Base-by-base conservation (phyloP, 2,113 vertebrate genomes). In the Menidia beryllina region DNA sequence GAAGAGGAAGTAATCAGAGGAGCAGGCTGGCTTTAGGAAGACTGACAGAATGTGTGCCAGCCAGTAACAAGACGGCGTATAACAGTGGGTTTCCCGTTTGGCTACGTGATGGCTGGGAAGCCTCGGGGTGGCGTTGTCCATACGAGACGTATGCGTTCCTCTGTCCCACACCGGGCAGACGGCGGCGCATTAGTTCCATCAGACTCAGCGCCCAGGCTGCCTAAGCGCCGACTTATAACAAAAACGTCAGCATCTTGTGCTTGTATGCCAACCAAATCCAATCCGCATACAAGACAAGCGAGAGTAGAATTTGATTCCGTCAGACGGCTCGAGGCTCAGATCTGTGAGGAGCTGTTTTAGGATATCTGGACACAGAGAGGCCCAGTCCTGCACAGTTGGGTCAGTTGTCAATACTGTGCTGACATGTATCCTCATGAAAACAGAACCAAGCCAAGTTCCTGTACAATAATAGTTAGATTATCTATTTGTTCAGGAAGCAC, bases 11-110 rank as follows among this genome's bases (percentile, higher is more conserved):
- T 91, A 91, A 93, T 91, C 81, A 71, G 72, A 82, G 83, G 68
- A 75, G 75, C 79, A 72, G 78, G 67, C 71, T 62, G 87, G 86
- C 88, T 81, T 86, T 86, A 75, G 90, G 24, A 79, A 73, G 87
- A 93, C 86, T 93, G 92, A 91, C 91, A 90, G 91, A 68, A 83
- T 81, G 61, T 73, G 89, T 89, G 89, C 81, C 88, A 86, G 88
- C 82, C 74, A 58, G 90, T 93, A 93, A 93, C 86, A 82, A 93
- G 92, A 81, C 77, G 69, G 83, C 65, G 69, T 61, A 62, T 73
- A 20, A 66, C 49, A 23, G 58, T 39, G 75, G 24, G n/a, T n/a
- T 55, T 65, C 82, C 79, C 79, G 81, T 91, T 85, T 86, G 71
- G 39, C 78, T 39, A 39, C 50, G 0, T 78, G 78, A 89, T 63